phyloP scores from a whole-genome alignment of 2,888 invertebrate genomes.

The Agriotes lineatus region DNA sequence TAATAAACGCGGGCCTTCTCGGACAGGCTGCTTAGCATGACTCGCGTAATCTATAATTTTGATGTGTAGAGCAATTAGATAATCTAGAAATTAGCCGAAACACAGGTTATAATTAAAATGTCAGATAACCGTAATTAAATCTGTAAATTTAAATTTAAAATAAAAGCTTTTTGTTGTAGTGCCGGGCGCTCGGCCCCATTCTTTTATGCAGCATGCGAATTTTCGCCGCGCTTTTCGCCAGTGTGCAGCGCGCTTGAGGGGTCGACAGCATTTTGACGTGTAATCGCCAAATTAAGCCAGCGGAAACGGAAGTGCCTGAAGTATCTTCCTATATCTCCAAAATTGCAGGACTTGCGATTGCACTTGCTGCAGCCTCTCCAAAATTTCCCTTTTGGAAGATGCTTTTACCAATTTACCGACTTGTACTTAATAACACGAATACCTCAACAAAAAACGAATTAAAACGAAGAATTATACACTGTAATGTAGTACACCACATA shows the following conservation, averaged over 20 bases:
- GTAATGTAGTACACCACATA: too few relatives aligned
- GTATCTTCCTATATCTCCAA: slow-evolving; percentile 26
- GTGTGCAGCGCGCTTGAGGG: background rate
- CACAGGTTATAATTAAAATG: slow-evolving; percentile 27
- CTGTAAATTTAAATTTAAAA: slow-evolving; percentile 7
- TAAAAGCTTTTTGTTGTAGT: slow-evolving; percentile 18
- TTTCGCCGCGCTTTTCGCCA: background rate
- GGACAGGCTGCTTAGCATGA: slow-evolving; percentile 3
- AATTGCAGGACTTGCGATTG: slow-evolving; percentile 20
- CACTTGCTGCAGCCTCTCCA: too few relatives aligned
- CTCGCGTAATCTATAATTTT: slow-evolving; percentile 18
- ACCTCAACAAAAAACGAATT: too few relatives aligned
- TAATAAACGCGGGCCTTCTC: slow-evolving; percentile 21
- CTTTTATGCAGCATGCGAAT: too few relatives aligned
- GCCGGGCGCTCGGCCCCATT: background rate
- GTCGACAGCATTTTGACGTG: slow-evolving; percentile 3
- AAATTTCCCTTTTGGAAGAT: too few relatives aligned
- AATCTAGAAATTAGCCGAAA: slow-evolving; percentile 45
- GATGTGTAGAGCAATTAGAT: slow-evolving; percentile 39
- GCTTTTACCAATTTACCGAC: too few relatives aligned
- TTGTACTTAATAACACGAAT: too few relatives aligned
- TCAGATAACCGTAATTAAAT: slow-evolving; percentile 16
- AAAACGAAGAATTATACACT: too few relatives aligned
- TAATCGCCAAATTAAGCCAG: slow-evolving; percentile 23
- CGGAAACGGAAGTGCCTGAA: slow-evolving; percentile 33